Base-by-base conservation (phyloP, 2,888 invertebrate genomes). In the Synanthedon tipuliformis region DNA sequence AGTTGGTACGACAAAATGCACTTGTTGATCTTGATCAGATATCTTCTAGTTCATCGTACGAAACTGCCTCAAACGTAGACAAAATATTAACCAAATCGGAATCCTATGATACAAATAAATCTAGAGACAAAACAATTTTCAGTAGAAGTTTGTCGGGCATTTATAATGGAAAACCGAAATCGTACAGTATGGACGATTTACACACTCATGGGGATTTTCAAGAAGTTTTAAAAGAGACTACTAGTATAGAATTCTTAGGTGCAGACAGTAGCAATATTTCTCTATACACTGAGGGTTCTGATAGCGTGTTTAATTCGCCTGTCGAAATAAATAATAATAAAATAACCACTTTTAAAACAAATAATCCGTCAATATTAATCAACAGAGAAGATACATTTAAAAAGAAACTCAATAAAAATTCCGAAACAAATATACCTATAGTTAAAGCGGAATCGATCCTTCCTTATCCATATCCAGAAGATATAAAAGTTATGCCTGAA, bases 141-240 rank as follows among this genome's bases (percentile, higher is more conserved):
- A 73, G 69, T 52, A 73, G 66, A 64, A 76, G 70, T 61, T 62
- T 75, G 15, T 75, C 74, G 50, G 75, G 73, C 27, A 66, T 78
- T 52, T 83, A 71, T 55, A 80, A 83, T 50, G 84, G 85, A n/a
- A 87, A 81, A 72, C 78, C 78, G 40, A 88, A 88, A 59, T 73
- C 85, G 5, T 80, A 73, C 50, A 88, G 88, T 65, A 66, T 75
- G 67, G 88, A 88, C 55, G 78, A 84, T 64, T 61, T 88, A 8
- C 72, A 73, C 59, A 62, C 57, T 41, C 68, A 68, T 40, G 63
- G 65, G 10, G 71, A 72, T 57, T 83, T 75, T 54, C 68, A 73
- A 64, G 71, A 81, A 51, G 71, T 66, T 50, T 61, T 87, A 48
- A 75, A 75, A 60, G 86, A 87, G 61, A 73, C 87, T 59, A 81